Percentiles rank a stretch among this genome's conserved stretches.
phyloP scores from a whole-genome alignment of 2,797 vertebrate species.

The Danio aesculapii region DNA sequence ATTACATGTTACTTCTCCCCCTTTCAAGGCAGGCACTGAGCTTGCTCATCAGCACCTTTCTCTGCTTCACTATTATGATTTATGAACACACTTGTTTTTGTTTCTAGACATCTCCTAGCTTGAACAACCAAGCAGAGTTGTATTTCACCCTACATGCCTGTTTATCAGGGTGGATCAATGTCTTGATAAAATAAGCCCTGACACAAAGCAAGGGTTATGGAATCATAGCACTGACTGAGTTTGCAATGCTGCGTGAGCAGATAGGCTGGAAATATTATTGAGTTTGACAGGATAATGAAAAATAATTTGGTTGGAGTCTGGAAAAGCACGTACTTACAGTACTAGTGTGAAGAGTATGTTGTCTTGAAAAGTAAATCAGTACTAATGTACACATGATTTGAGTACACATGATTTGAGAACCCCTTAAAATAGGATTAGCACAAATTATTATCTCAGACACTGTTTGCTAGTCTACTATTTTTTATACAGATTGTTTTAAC shows the following conservation, averaged over 20 bases:
- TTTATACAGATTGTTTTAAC: too few species aligned
- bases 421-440: background rate
- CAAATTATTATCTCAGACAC: background rate
- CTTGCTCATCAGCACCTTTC: conserved; percentile 62
- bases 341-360: background rate
- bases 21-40: conserved; percentile 16
- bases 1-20: conserved; percentile 30
- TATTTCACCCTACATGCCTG: conserved; percentile 69
- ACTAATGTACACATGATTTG: background rate
- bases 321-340: background rate
- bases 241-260: conserved; percentile 72
- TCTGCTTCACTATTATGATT: conserved; percentile 71
- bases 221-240: conserved; percentile 88
- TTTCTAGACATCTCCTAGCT: conserved; percentile 58
- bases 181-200: conserved; percentile 87
- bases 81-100: conserved; percentile 67
- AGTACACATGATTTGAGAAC: too few species aligned
- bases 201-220: conserved; percentile 88
- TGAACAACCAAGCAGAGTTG: conserved; percentile 65
- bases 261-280: conserved; percentile 80
- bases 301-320: conserved; percentile 19
- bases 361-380: conserved; percentile 16
- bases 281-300: conserved; percentile 84
- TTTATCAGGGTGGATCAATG: conserved; percentile 84
- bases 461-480: background rate